Conservation (phyloP, 2,888 invertebrate species). For the Busseola fusca region DNA sequence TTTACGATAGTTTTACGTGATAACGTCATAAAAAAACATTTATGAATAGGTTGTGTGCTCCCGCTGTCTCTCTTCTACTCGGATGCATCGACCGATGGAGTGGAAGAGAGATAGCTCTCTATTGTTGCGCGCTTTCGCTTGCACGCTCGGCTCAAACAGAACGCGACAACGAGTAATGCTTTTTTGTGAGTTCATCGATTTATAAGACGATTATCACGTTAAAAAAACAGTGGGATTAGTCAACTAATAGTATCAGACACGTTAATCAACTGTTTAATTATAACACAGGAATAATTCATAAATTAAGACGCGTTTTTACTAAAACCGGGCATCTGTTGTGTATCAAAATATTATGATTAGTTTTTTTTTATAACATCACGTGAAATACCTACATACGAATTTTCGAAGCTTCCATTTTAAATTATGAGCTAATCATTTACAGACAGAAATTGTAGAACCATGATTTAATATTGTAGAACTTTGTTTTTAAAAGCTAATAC, state of each 20-base stretch:
- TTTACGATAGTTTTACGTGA: no score
- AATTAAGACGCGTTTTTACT: conserved; percentile 17
- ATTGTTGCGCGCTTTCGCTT: no score
- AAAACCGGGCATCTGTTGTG: conserved; percentile 27
- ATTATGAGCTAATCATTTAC: background rate
- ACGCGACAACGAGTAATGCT: no score
- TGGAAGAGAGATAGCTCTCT: no score
- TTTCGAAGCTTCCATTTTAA: background rate
- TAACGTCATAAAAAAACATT: no score
- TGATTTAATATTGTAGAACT: background rate
- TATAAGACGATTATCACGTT: no score
- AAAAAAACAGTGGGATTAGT: no score
- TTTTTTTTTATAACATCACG: background rate
- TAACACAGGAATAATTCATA: conserved; percentile 23
- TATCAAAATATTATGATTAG: conserved; percentile 17
- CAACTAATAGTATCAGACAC: background rate
- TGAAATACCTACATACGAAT: background rate
- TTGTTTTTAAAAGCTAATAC: background rate
- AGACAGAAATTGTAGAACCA: background rate
- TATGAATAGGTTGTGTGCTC: no score
- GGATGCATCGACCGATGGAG: no score
- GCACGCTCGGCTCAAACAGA: no score
- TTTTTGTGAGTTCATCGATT: no score
- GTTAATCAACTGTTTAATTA: conserved; percentile 21
- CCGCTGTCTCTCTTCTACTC: no score